These are phyloP conservation scores for Grallaria varia DNA, from an alignment of 2,113 vertebrate genomes.

Conservation along the genomic window DNA sequence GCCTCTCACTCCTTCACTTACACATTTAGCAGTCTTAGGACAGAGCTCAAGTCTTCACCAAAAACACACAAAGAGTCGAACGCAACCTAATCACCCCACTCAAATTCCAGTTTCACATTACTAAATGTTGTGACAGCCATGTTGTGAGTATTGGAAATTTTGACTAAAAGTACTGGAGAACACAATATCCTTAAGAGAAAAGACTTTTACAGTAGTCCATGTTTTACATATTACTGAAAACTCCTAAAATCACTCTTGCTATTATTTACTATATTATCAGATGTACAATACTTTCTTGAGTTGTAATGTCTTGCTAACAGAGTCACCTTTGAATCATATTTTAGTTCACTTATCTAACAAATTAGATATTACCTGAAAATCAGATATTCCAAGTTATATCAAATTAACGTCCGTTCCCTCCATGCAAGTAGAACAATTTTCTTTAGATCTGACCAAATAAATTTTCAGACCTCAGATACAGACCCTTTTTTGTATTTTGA, in stretches of 20 bases:
- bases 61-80: neutral
- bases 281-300: neutral
- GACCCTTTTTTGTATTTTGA: neutral
- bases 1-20: neutral
- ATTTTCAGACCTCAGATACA: neutral
- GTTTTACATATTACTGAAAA: neutral
- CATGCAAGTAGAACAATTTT: neutral
- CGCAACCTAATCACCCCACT: neutral
- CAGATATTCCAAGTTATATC: neutral
- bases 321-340: neutral
- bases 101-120: neutral
- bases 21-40: neutral
- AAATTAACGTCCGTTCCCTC: neutral
- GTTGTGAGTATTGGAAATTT: fast-evolving
- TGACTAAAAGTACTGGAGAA: neutral
- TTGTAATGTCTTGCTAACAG: neutral
- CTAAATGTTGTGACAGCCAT: neutral
- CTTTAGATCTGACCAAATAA: neutral
- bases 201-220: neutral
- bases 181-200: neutral
- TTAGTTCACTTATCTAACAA: neutral
- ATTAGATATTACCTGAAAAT: neutral
- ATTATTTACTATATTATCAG: neutral
- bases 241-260: neutral
- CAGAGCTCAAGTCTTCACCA: neutral